phyloP scores from a whole-genome alignment of 2,888 invertebrate species.

The Odontothrips loti region DNA sequence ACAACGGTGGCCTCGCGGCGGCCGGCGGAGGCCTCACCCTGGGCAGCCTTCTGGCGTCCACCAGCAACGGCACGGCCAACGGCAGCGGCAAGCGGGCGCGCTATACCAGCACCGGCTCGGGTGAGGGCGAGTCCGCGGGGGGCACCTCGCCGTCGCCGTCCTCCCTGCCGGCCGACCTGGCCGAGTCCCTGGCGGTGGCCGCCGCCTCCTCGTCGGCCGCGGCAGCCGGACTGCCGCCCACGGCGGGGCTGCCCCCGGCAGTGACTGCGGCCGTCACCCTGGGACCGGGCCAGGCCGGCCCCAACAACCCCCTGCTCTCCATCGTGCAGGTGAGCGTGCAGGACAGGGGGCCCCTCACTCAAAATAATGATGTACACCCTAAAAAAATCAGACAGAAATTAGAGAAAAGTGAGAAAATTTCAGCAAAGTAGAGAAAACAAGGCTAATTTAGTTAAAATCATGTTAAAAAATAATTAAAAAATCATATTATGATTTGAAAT shows the following conservation, averaged over 20 bases:
- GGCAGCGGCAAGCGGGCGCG: conserved; percentile 38
- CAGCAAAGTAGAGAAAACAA: too few species aligned
- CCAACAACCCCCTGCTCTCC: conserved; percentile 37
- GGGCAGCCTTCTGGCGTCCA: conserved; percentile 40
- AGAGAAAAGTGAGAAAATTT: too few species aligned
- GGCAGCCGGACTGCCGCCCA: conserved; percentile 35
- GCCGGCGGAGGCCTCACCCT: background rate
- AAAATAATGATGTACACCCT: too few species aligned
- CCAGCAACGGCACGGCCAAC: conserved; percentile 42
- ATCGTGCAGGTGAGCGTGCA: conserved; percentile 38
- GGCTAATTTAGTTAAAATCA: too few species aligned
- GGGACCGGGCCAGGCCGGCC: conserved; percentile 38
- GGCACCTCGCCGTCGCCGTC: conserved; percentile 35
- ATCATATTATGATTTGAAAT: too few species aligned
- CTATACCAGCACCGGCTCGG: conserved; percentile 31
- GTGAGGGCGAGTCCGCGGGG: conserved; percentile 34
- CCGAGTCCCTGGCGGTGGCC: conserved; percentile 35
- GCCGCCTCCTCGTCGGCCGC: conserved; percentile 35
- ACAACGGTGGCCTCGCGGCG: conserved; percentile 42
- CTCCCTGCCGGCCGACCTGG: conserved; percentile 34
- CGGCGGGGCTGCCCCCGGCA: conserved; percentile 44
- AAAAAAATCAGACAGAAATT: too few species aligned
- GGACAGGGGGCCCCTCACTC: background rate
- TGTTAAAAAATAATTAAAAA: too few species aligned
- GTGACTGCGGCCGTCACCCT: conserved; percentile 40